These are phyloP conservation scores for Delichon dasypus DNA, from an alignment of 2,797 vertebrate species.

Conservation along the genomic window DNA sequence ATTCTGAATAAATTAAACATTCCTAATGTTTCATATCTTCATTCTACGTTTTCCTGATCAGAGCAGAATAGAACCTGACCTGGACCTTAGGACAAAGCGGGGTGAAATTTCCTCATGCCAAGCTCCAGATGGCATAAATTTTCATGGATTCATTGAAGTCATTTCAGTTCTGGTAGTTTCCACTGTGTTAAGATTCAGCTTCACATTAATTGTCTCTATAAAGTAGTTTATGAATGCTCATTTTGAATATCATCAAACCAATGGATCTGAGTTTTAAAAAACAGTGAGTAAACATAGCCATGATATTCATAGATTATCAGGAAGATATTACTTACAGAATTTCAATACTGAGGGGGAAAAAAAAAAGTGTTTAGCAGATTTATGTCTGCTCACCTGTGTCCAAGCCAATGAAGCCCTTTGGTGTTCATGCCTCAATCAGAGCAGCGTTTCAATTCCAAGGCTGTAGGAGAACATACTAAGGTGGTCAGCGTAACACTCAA, in stretches of 20 bases:
- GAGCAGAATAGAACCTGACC: neutral
- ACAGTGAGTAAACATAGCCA: neutral
- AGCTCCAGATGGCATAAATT: neutral
- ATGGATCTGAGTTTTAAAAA: neutral
- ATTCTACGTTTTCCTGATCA: neutral
- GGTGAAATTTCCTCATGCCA: neutral
- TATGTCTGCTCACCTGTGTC: neutral
- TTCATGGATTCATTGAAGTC: neutral
- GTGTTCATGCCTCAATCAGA: neutral
- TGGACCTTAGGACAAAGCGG: neutral
- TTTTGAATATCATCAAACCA: neutral
- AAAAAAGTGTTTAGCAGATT: neutral
- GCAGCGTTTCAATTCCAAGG: neutral
- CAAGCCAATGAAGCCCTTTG: neutral
- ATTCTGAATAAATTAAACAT: neutral
- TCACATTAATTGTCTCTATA: neutral
- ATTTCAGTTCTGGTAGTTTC: neutral
- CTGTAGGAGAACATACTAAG: neutral
- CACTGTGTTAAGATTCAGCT: neutral
- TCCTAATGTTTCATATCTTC: neutral
- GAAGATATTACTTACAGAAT: neutral
- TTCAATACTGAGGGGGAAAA: neutral
- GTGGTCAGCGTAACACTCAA: neutral
- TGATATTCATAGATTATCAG: neutral
- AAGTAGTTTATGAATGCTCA: neutral